A percentile compares a stretch with the other conserved stretches of the same genome.
Evolutionary conservation across 1,140 invertebrate species (phyloP).

Genomic region (Cyphomyrmex costatus): DNA sequence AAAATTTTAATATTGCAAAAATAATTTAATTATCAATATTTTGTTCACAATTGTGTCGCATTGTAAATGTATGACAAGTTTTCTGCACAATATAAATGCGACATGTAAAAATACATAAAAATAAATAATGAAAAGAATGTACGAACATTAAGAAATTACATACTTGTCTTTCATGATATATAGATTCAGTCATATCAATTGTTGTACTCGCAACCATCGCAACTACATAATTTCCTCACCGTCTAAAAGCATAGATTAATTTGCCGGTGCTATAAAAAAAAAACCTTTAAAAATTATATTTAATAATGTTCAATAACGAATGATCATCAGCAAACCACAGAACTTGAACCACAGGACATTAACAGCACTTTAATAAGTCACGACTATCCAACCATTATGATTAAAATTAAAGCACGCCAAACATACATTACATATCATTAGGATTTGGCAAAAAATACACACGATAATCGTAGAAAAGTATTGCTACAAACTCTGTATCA

Average conservation of each 20-base stretch:
- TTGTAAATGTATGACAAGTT: background rate
- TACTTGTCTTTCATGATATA: constrained; percentile 86
- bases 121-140: constrained; percentile 18
- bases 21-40: background rate
- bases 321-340: background rate
- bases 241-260: background rate
- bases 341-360: background rate
- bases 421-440: background rate
- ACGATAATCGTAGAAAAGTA: background rate
- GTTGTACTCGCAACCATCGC: constrained; percentile 80
- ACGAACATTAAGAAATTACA: constrained; percentile 70
- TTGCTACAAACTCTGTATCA: background rate
- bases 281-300: background rate
- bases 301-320: constrained; percentile 13
- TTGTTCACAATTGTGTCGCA: background rate
- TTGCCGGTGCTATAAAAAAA: background rate
- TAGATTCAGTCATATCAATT: constrained; percentile 82
- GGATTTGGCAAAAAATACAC: background rate
- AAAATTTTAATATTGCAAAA: background rate
- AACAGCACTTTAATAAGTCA: constrained; percentile 10
- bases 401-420: background rate
- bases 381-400: background rate
- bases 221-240: constrained; percentile 69
- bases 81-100: background rate
- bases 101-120: too few relatives aligned